Conservation (phyloP, 2,797 vertebrate species). For the Pangasius sanitwongsei region DNA sequence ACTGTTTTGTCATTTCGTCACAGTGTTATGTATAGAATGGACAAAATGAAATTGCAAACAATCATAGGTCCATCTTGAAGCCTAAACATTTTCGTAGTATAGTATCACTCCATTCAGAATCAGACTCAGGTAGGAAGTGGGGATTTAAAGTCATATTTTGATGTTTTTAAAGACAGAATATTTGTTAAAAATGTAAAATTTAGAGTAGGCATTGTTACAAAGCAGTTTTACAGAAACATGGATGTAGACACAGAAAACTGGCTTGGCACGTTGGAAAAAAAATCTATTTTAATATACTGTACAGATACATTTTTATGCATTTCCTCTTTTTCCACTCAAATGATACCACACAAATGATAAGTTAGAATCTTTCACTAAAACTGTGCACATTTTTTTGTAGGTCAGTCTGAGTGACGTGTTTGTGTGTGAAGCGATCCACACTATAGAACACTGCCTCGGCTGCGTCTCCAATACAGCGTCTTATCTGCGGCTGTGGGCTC, state of each 20-base stretch:
- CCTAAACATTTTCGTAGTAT: neutral
- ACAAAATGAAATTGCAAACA: neutral
- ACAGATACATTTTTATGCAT: neutral
- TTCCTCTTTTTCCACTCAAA: neutral
- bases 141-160: neutral
- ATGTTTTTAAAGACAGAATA: neutral
- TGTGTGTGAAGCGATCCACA: slow-evolving; percentile 67
- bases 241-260: neutral
- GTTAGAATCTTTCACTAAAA: neutral
- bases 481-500: slow-evolving; percentile 72
- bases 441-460: slow-evolving; percentile 85
- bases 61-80: neutral
- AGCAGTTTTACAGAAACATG: neutral
- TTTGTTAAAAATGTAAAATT: neutral
- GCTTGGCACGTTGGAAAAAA: neutral
- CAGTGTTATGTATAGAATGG: neutral
- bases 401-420: slow-evolving; percentile 57
- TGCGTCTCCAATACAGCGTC: slow-evolving; percentile 72
- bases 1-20: neutral
- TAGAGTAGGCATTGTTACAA: neutral
- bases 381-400: slow-evolving; percentile 35
- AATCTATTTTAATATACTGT: too few relatives aligned
- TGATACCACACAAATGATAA: neutral
- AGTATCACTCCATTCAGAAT: neutral
- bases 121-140: neutral